Evolutionary conservation across 2,888 invertebrate species (phyloP).

Genomic region (Thalpophila matura): DNA sequence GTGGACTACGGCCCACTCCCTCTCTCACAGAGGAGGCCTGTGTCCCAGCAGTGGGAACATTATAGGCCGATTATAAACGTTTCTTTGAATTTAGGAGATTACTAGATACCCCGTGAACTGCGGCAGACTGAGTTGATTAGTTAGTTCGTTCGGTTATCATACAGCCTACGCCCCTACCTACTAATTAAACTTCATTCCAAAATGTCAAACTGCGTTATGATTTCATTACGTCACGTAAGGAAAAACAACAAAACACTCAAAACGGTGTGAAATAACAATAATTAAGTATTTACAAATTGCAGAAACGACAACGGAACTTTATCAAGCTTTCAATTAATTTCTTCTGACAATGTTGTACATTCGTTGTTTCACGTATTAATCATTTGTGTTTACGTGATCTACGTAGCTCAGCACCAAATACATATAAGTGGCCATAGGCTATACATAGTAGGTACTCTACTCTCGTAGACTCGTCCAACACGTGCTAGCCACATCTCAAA

Average conservation of each 20-base stretch:
- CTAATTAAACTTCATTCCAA: background rate
- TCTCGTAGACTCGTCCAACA: slow-evolving; percentile 50
- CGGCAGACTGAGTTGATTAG: background rate
- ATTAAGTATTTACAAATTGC: background rate
- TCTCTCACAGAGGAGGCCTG: no score
- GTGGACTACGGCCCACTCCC: no score
- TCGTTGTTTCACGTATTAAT: slow-evolving; percentile 42
- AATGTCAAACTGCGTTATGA: background rate
- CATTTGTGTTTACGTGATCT: slow-evolving; percentile 44
- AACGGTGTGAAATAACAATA: background rate
- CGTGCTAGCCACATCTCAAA: slow-evolving; percentile 60
- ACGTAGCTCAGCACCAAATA: slow-evolving; percentile 37
- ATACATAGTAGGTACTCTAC: slow-evolving; percentile 4
- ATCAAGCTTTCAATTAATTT: slow-evolving; percentile 31
- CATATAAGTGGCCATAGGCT: slow-evolving; percentile 12
- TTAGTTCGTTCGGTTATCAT: no score
- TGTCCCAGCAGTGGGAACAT: no score
- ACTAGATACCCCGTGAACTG: no score
- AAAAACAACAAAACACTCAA: background rate
- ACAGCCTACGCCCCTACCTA: no score
- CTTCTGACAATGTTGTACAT: slow-evolving; percentile 28
- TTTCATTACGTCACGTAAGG: background rate
- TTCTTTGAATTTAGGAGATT: no score
- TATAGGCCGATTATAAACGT: no score
- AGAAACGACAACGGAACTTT: slow-evolving; percentile 5